Evolutionary conservation across 1,140 invertebrate genomes (phyloP), one percentile per base, ranked within the genome.

Genomic region (Tetragnatha versicolor): DNA sequence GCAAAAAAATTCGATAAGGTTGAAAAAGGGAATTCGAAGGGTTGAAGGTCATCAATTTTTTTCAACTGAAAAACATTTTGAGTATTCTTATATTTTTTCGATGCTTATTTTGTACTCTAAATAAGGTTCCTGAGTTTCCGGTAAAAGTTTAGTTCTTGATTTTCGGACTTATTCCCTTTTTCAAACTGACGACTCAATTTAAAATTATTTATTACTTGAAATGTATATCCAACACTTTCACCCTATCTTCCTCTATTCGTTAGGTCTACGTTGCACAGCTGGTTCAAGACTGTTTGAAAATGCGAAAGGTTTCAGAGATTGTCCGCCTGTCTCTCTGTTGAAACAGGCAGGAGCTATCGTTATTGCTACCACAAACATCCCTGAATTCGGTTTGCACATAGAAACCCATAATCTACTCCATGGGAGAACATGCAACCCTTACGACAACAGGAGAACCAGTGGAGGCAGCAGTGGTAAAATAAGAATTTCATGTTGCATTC

Each of bases 381-480:
- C 93, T 84, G 96, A 98, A 29, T 90, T 94, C 80, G 92, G 91
- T 81, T 84, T 91, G 27, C 89, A 91, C 85, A 96, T 93, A 91
- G 96, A 98, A 86, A 93, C 92, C 4, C 89, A 89, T 55, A 98
- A 98, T 85, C 90, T 89, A n/a, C 87, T 98, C 7, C 93, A 96
- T 83, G 97, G 95, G 0, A 85, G 86, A 45, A 93, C 94, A 0
- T 90, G 90, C 35, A 98, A 98, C 87, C 94, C 96, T 0, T 98
- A 98, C 84, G 91, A 97, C 81, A 91, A 90, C 0, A 92, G 90
- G 2, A 88, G 93, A 69, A 95, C 93, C 79, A 91, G 93, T n/a
- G 95, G 92, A 0, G 93, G 93, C 17, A 82, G 81, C 17, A 76
- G 58, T 33, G 83, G 83, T 51, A 55, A 51, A n/a, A n/a, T n/a